Percentiles rank a stretch among this genome's conserved stretches.
These are phyloP conservation scores for Hipposideros larvatus DNA, from an alignment of 2,797 vertebrate genomes.

Conservation along the genomic window DNA sequence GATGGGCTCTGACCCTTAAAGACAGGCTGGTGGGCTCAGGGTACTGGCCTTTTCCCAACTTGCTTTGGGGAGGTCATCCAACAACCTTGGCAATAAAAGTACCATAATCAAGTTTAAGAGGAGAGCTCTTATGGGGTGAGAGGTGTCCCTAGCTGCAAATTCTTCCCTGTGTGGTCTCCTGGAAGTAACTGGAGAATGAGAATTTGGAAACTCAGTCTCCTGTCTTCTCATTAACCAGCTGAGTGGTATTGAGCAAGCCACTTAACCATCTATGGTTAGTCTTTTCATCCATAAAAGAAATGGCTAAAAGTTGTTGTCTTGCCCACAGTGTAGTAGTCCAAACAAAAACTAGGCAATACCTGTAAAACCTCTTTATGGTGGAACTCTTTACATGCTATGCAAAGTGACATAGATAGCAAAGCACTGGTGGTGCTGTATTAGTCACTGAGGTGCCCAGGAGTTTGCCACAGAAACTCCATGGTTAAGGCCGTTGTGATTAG, in stretches of 20 bases:
- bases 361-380: not conserved
- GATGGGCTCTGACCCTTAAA: not conserved
- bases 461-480: not conserved
- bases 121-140: not conserved
- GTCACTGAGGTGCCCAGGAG: not conserved
- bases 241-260: not conserved
- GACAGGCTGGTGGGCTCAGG: not conserved
- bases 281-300: conserved; percentile 38
- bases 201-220: not conserved
- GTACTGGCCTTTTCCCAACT: not conserved
- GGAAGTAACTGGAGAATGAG: not conserved
- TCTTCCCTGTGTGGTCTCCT: not conserved
- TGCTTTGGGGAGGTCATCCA: not conserved
- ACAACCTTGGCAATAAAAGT: not conserved
- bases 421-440: rapidly evolving
- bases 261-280: not conserved
- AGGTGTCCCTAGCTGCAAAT: not conserved
- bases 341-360: not conserved
- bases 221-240: not conserved
- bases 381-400: not conserved
- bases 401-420: not conserved
- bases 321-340: not conserved
- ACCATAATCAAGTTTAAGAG: not conserved
- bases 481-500: not conserved
- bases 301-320: not conserved